These are phyloP conservation scores for Butastur rufipennis DNA, from an alignment of 2,113 vertebrate genomes.

Conservation along the genomic window DNA sequence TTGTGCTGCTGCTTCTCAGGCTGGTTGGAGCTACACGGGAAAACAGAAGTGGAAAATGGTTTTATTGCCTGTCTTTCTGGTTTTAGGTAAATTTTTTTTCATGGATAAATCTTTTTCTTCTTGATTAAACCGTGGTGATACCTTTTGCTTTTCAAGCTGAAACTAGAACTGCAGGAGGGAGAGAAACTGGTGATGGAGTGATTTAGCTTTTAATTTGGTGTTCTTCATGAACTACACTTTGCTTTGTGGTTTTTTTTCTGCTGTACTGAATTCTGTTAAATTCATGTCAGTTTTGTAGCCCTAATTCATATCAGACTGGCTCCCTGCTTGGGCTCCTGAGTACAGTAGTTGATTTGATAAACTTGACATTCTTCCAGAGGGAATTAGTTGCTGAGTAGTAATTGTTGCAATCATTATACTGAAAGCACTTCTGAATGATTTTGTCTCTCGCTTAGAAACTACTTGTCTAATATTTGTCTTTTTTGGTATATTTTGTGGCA, in stretches of 20 bases:
- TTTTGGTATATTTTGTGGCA: neutral
- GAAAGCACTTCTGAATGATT: neutral
- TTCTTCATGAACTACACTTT: neutral
- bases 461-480: neutral
- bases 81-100: slow-evolving; percentile 66
- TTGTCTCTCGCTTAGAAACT: neutral
- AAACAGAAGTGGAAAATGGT: slow-evolving; percentile 12
- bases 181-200: neutral
- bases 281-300: neutral
- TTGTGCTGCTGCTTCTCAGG: slow-evolving; percentile 11
- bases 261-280: neutral
- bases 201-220: neutral
- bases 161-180: neutral
- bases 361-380: neutral
- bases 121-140: neutral
- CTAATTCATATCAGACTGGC: neutral
- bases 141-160: neutral
- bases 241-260: neutral
- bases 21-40: neutral
- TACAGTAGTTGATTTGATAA: neutral
- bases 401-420: neutral
- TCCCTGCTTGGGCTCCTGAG: neutral
- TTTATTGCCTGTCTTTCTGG: slow-evolving; percentile 24
- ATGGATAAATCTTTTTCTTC: neutral
- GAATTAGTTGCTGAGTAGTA: neutral